Evolutionary conservation across 2,888 invertebrate species (phyloP), one percentile per base, ranked within the genome.

Genomic region (Belgica antarctica): DNA sequence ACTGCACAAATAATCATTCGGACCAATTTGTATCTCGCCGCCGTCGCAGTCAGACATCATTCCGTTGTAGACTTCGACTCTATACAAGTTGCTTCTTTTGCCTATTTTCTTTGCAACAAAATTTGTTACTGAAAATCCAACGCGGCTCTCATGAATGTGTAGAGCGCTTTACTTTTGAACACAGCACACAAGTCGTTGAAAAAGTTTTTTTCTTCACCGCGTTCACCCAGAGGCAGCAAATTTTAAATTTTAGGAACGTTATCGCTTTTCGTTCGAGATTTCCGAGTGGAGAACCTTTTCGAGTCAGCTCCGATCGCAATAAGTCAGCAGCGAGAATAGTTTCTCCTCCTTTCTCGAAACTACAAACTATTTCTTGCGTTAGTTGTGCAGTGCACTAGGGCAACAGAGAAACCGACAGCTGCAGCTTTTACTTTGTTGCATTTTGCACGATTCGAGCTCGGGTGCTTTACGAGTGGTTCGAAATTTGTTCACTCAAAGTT

Each of bases 361-460:
- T 68, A 68, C 31, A 68, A 68, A 68, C 66, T 68, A 68, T 68
- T 68, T 68, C 66, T 68, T 52, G 66, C 47, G 47, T 47, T 65
- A 65, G 65, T 65, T 65, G 65, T 65, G 66, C 66, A 52, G 15
- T 68, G 66, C n/a, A 68, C 46, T 68, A 68, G 66, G 66, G 66
- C 15, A 19, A 15, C 66, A 68, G 66, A 27, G 34, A 1, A n/a
- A 25, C 7, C 8, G 59, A 15, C 25, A 59, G 3, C 52, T 22
- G 52, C 22, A 22, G 17, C n/a, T 7, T 22, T 52, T 52, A 17
- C 7, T 41, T 41, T 12, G 52, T n/a, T 52, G 52, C 52, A 52
- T 22, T 22, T 41, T 52, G 52, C 41, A 41, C 12, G n/a, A n/a
- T n/a, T n/a, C n/a, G n/a, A n/a, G n/a, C n/a, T n/a, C n/a, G n/a